These are phyloP conservation scores for Eupsilia transversa DNA, from an alignment of 2,888 invertebrate species.

Conservation along the genomic window DNA sequence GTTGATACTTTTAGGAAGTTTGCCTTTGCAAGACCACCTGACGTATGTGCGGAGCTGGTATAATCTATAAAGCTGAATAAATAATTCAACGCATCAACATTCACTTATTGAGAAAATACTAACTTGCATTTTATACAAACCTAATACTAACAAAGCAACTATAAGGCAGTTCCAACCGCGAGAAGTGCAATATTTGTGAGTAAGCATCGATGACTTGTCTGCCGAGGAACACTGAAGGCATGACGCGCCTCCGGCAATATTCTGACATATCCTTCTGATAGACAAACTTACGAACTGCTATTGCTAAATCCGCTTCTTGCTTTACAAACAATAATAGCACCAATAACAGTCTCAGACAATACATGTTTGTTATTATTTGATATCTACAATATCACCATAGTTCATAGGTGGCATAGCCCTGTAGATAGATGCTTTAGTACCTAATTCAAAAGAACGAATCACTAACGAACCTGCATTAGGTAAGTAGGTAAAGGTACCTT, in stretches of 20 bases:
- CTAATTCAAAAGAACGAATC: constrained; percentile 4
- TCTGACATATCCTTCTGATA: constrained; percentile 84
- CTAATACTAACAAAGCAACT: constrained; percentile 84
- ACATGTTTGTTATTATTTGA: constrained; percentile 50
- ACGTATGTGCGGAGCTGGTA: neutral
- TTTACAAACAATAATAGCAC: constrained; percentile 43
- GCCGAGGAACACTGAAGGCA: constrained; percentile 85
- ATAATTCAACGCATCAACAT: neutral
- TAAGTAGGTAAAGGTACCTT: neutral
- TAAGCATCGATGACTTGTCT: constrained; percentile 79
- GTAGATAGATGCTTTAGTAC: constrained; percentile 50
- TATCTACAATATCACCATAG: neutral
- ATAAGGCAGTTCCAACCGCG: constrained; percentile 81
- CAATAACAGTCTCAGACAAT: constrained; percentile 36
- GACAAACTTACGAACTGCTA: constrained; percentile 69
- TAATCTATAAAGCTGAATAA: neutral
- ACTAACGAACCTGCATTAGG: neutral
- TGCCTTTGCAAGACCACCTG: neutral
- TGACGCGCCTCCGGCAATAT: constrained; percentile 80
- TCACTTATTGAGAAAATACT: neutral
- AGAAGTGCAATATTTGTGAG: constrained; percentile 81
- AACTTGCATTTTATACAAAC: constrained; percentile 65
- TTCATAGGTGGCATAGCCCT: constrained; percentile 41
- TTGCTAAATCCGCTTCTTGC: constrained; percentile 42
- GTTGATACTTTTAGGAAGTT: neutral